Base-by-base conservation (phyloP, 1,140 invertebrate species). In the Idris sp. region DNA sequence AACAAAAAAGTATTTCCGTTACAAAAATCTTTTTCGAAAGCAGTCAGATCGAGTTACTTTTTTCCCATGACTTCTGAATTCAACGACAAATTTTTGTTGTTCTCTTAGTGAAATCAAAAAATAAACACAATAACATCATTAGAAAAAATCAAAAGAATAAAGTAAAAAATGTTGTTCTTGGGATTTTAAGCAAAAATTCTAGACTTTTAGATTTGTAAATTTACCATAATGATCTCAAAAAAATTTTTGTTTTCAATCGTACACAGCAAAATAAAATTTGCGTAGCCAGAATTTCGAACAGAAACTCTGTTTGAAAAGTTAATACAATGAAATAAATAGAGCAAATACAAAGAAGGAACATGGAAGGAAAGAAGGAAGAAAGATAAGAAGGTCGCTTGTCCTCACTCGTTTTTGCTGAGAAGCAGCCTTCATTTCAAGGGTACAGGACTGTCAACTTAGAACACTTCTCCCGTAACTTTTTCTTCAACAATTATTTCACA, bases 361-460 rank as follows among this genome's bases (percentile, higher is more conserved):
- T 59, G 65, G 67, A 77, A 75, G 77, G 67, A 79, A 80, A 49
- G 49, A 51, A 64, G 59, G 36, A 54, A 65, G 51, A 43, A 31
- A 67, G 62, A 38, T 11, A 56, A 41, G 54, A 58, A 73, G 77
- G 76, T 71, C 54, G 59, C 61, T 68, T 49, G 41, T 49, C 41
- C 54, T 59, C 46, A 40, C 48, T 62, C 41, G 33, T 40, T 53
- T 62, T 71, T 69, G 64, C 58, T 56, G 61, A 38, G 69, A 44
- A 44, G 58, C 80, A 84, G 81, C 83, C 83, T 86, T 85, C 84
- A 78, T 80, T 80, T 83, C 83, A 86, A 86, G 84, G 84, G 83
- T 83, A 86, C 81, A 84, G 81, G 81, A 79, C 81, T 79, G 81
- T 76, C 67, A 61, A 68, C 71, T 40, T 53, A 54, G 36, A 59